A percentile compares a stretch with the other conserved stretches of the same genome.
Conservation (phyloP, 2,888 invertebrate genomes). For the Eupithecia subumbrata region DNA sequence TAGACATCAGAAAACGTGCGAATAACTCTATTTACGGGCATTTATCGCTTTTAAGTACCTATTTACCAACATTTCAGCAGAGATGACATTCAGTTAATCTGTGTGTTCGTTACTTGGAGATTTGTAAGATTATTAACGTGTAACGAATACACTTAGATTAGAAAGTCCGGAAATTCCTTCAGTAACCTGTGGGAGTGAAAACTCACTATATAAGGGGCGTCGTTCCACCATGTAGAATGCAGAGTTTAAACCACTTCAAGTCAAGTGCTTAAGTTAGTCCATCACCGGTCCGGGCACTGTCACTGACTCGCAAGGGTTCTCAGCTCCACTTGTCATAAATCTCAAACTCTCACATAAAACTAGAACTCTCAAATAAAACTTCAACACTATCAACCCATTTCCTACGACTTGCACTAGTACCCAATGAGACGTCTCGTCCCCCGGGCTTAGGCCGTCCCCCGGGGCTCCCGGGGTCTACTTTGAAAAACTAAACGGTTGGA, state of each 20-base stretch:
- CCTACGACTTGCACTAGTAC: background rate
- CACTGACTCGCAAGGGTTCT: background rate
- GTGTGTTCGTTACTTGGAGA: too few species aligned
- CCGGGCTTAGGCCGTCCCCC: background rate
- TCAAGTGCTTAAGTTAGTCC: background rate
- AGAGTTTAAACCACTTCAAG: background rate
- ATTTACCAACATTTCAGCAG: background rate
- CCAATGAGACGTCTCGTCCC: background rate
- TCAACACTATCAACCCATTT: slow-evolving; percentile 4
- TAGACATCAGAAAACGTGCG: background rate
- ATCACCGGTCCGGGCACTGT: background rate
- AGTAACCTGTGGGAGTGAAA: background rate
- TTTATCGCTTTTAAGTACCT: background rate
- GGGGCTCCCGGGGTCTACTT: background rate
- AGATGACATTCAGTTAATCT: too few species aligned
- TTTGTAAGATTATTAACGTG: too few species aligned
- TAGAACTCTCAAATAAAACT: slow-evolving; percentile 5
- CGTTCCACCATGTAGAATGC: background rate
- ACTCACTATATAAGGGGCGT: background rate
- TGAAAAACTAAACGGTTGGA: background rate
- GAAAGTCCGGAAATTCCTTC: too few species aligned
- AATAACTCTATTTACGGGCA: background rate
- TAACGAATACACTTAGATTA: too few species aligned
- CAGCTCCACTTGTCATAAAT: background rate
- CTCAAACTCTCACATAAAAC: background rate